Percentiles rank a stretch among this genome's conserved stretches.
Conservation (phyloP, 2,888 invertebrate genomes). For the Drosophila kanekoi region DNA sequence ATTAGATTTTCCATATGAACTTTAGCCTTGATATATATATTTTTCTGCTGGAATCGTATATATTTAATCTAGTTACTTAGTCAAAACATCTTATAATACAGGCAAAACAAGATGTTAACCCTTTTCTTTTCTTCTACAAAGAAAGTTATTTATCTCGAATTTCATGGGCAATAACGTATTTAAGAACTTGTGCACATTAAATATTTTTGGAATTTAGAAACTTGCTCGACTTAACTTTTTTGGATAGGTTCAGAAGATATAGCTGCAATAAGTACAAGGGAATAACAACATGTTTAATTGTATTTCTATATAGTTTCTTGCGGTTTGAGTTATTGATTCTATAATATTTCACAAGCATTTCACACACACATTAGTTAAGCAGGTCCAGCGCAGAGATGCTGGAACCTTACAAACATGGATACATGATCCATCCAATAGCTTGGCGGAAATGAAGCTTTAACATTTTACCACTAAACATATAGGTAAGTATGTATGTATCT, state of each 20-base stretch:
- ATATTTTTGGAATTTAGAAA: not conserved
- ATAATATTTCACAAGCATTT: conserved; percentile 15
- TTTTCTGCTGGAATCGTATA: conserved; percentile 10
- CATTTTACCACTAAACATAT: conserved; percentile 19
- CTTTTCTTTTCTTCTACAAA: too few species aligned
- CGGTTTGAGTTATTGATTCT: not conserved
- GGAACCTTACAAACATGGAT: too few species aligned
- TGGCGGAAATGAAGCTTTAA: conserved; percentile 18
- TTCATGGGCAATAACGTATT: not conserved
- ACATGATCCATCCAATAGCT: not conserved
- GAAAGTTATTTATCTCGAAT: too few species aligned
- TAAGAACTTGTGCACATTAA: not conserved
- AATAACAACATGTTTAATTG: conserved; percentile 5
- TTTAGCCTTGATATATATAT: conserved; percentile 11
- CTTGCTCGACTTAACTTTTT: not conserved
- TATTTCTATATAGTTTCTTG: not conserved
- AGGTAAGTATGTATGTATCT: conserved; percentile 20
- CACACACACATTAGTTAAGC: conserved; percentile 17
- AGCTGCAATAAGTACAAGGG: too few species aligned
- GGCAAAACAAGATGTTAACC: too few species aligned
- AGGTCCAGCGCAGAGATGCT: not conserved
- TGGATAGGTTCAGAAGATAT: not conserved
- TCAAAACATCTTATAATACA: too few species aligned
- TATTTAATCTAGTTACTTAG: conserved; percentile 9
- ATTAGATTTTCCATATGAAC: not conserved